Evolutionary conservation across 2,888 invertebrate genomes (phyloP).

Genomic region (Cheilosia urbana): DNA sequence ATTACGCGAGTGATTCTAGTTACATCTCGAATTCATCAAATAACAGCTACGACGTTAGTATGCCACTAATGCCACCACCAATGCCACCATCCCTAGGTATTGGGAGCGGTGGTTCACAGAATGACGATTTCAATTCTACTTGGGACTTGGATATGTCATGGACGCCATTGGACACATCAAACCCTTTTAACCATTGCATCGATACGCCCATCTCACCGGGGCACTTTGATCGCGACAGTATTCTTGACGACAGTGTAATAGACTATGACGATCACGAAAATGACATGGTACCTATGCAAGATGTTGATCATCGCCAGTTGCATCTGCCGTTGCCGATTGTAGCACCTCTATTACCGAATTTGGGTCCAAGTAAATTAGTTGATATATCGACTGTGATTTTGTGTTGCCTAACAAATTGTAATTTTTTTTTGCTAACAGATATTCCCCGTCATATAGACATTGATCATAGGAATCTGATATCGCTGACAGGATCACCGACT

Average conservation of each 20-base stretch:
- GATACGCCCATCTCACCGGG: slow-evolving; percentile 89
- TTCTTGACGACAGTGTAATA: slow-evolving; percentile 83
- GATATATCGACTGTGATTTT: neutral
- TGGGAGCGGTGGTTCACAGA: slow-evolving; percentile 39
- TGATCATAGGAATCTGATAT: slow-evolving; percentile 93
- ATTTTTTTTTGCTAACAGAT: slow-evolving; percentile 69
- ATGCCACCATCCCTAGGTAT: slow-evolving; percentile 79
- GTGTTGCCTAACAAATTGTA: neutral
- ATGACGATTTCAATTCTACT: slow-evolving; percentile 83
- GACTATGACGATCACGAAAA: slow-evolving; percentile 86
- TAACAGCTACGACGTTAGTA: slow-evolving; percentile 75
- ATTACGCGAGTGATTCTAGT: slow-evolving; percentile 76
- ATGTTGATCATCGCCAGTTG: slow-evolving; percentile 87
- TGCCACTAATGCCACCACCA: slow-evolving; percentile 81
- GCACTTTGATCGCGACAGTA: slow-evolving; percentile 87
- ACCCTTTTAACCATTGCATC: slow-evolving; percentile 81
- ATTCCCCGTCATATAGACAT: slow-evolving; percentile 86
- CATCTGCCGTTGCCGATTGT: slow-evolving; percentile 84
- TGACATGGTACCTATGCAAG: slow-evolving; percentile 84
- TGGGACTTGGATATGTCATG: slow-evolving; percentile 84
- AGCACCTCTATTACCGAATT: slow-evolving; percentile 52
- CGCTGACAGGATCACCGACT: slow-evolving; percentile 90
- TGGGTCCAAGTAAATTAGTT: slow-evolving; percentile 45
- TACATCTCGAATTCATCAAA: slow-evolving; percentile 69
- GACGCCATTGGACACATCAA: slow-evolving; percentile 81